Base-by-base conservation (phyloP, 2,113 vertebrate species). In the Myocastor coypus region DNA sequence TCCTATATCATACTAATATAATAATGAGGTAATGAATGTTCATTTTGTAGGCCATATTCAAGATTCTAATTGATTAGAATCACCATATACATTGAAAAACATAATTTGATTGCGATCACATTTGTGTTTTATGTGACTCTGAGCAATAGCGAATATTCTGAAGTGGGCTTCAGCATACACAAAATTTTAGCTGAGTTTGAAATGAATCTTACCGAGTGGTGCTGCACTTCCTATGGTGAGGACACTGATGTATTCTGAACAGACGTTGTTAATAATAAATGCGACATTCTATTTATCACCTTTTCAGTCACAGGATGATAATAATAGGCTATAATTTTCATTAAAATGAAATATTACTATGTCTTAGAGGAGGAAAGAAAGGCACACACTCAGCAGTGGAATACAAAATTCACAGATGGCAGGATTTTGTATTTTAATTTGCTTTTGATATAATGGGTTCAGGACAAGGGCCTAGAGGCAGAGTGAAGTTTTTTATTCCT, bases 271-370 rank as follows among this genome's bases (percentile, higher is more conserved):
- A 84, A 73, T 78, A 50, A 37, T 85, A 96, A 92, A 20, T n/a
- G 9, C 0, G 28, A 46, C 55, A 77, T 91, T 92, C 0, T 2
- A 63, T 10, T 89, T 96, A 77, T 61, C 87, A 89, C n/a, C 40
- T 80, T 69, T 83, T 69, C 28, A 83, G 22, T 92, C 5, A 50
- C n/a, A 64, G 92, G 63, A 61, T 89, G 26, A n/a, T 63, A 89
- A 93, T 40, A 69, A 90, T 16, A 52, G 7, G 1, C 42, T 97
- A 16, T 68, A 96, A 83, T 93, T 14, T 71, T 55, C 59, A 87
- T 86, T 80, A 94, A 96, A 96, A 87, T 92, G 63, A 96, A 96
- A 91, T 80, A 93, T n/a, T 46, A 80, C 20, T 80, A 37, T 19
- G 17, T 17, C 37, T 97, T 86, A 32, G 55, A 69, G 83, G 22